Percentiles rank a stretch among this genome's conserved stretches.
Evolutionary conservation across 2,888 invertebrate genomes (phyloP).

Genomic region (Noctua fimbriata): DNA sequence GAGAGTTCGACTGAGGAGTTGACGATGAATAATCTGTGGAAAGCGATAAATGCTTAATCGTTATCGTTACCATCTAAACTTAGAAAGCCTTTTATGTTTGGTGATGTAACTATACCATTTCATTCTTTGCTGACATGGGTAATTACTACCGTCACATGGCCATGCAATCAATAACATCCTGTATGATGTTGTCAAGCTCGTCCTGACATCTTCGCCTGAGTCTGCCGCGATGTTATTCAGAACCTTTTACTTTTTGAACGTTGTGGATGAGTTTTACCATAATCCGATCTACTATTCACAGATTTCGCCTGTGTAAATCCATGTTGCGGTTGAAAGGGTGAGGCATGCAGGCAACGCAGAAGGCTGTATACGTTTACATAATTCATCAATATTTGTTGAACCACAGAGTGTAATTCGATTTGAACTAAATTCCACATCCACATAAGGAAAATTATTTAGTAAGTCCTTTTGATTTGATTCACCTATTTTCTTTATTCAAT

Average conservation of each 20-base stretch:
- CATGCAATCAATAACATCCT: not conserved
- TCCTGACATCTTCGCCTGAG: not conserved
- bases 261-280: not conserved
- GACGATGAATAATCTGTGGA: slow-evolving; percentile 14
- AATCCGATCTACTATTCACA: not conserved
- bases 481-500: slow-evolving; percentile 16
- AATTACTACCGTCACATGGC: not conserved
- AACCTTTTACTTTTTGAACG: no score
- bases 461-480: slow-evolving; percentile 6
- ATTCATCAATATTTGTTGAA: slow-evolving; percentile 25
- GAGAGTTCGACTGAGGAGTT: slow-evolving; percentile 21
- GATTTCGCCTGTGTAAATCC: not conserved
- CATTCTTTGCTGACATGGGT: not conserved
- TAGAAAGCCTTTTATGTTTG: not conserved
- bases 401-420: slow-evolving; percentile 13
- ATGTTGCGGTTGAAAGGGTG: not conserved
- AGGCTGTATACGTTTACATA: slow-evolving; percentile 3
- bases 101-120: not conserved
- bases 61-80: not conserved
- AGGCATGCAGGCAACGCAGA: not conserved
- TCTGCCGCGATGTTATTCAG: not conserved
- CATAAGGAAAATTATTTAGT: slow-evolving; percentile 20
- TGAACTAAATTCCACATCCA: not conserved
- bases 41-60: slow-evolving; percentile 1
- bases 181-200: not conserved